Percentiles rank a stretch among this genome's conserved stretches.
Conservation (phyloP, 1,140 invertebrate genomes). For the Yoshiicerus persimilis region DNA sequence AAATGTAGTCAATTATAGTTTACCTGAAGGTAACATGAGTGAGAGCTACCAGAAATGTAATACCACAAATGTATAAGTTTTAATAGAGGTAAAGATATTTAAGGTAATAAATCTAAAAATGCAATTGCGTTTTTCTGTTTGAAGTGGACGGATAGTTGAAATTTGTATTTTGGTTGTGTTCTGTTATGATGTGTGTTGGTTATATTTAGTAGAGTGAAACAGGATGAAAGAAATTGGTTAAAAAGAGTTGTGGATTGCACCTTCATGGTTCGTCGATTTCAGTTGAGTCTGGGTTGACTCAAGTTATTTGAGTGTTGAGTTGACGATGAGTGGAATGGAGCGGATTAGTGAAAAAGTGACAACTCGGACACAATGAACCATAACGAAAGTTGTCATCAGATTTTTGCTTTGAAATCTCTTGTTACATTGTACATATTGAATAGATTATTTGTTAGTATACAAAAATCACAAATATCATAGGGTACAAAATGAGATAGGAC, state of each 20-base stretch:
- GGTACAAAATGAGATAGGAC: too few relatives aligned
- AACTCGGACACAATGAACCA: constrained; percentile 41
- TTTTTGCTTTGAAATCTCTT: constrained; percentile 6
- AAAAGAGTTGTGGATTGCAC: constrained; percentile 23
- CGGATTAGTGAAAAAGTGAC: constrained; percentile 13
- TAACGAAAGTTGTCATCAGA: constrained; percentile 30
- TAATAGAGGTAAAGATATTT: not conserved
- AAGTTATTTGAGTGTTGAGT: not conserved
- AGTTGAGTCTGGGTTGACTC: not conserved
- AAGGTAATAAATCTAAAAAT: not conserved
- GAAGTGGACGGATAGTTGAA: not conserved
- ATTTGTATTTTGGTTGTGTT: not conserved
- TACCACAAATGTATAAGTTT: not conserved
- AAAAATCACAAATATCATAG: too few relatives aligned
- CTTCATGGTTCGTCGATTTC: constrained; percentile 13
- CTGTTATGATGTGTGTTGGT: not conserved
- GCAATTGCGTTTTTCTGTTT: not conserved
- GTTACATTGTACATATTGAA: not conserved
- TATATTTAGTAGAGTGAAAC: constrained; percentile 6
- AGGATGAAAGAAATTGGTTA: constrained; percentile 23
- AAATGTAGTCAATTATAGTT: not conserved
- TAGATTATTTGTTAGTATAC: too few relatives aligned
- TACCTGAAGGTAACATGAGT: too few relatives aligned
- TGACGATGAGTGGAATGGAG: not conserved
- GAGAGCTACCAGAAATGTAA: not conserved